phyloP scores from a whole-genome alignment of 2,797 vertebrate species.

The Siniperca obscura region DNA sequence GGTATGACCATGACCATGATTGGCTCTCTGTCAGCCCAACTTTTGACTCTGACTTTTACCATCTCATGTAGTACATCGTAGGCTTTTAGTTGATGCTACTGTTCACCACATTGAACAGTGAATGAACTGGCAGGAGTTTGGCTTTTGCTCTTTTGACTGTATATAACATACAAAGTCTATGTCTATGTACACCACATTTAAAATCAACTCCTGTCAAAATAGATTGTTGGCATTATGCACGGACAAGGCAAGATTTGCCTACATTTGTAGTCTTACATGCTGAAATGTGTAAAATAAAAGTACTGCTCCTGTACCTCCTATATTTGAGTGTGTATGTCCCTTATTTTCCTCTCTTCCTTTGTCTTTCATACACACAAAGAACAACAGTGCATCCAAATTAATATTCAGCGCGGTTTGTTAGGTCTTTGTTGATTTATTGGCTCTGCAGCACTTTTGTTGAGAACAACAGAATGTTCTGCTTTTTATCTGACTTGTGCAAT shows the following conservation, averaged over 20 bases:
- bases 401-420: conserved; percentile 48
- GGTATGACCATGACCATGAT: too few relatives aligned
- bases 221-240: not conserved
- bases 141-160: not conserved
- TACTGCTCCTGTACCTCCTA: not conserved
- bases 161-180: not conserved
- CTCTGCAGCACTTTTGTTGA: conserved; percentile 62
- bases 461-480: conserved; percentile 48
- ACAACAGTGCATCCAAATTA: conserved; percentile 34
- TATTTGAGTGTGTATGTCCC: not conserved
- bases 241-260: not conserved
- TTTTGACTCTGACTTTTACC: not conserved
- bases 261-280: too few relatives aligned
- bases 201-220: not conserved
- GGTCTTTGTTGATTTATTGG: conserved; percentile 68
- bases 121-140: not conserved
- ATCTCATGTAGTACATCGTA: not conserved
- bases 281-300: not conserved
- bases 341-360: not conserved
- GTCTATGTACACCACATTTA: not conserved
- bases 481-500: conserved; percentile 66
- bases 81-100: not conserved
- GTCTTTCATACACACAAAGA: not conserved
- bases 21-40: not conserved
- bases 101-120: not conserved